phyloP scores from a whole-genome alignment of 2,888 invertebrate genomes.

The Drosophila antonietae region DNA sequence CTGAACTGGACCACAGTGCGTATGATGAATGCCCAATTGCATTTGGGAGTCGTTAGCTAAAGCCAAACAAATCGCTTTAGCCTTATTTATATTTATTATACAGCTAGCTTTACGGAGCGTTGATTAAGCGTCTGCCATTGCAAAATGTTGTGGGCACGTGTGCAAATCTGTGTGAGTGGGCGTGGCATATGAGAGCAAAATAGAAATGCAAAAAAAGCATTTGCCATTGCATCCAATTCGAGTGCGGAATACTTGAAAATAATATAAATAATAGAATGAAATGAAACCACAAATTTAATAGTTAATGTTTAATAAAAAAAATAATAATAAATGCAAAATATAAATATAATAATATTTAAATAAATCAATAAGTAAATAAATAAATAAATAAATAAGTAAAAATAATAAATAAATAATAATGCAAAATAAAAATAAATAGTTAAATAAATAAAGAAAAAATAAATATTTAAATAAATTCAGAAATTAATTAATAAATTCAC shows the following conservation, averaged over 20 bases:
- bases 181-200: background rate
- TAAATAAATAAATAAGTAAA: no score
- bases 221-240: slow-evolving; percentile 1
- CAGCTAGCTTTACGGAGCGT: slow-evolving; percentile 39
- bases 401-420: no score
- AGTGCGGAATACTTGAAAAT: background rate
- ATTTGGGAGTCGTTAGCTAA: slow-evolving; percentile 65
- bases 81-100: slow-evolving; percentile 61
- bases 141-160: slow-evolving; percentile 6
- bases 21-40: slow-evolving; percentile 64
- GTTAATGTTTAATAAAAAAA: no score
- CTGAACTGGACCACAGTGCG: slow-evolving; percentile 51
- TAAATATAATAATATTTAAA: no score
- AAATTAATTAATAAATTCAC: no score
- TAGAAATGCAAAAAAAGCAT: background rate
- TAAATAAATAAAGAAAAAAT: no score
- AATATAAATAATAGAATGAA: no score
- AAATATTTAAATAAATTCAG: no score
- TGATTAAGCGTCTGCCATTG: slow-evolving; percentile 48
- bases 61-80: slow-evolving; percentile 61
- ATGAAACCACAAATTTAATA: no score
- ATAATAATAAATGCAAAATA: no score
- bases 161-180: background rate
- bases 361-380: no score
- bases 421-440: no score